Percentiles rank a stretch among this genome's conserved stretches.
Conservation (phyloP, 2,797 vertebrate species). For the Lindbergichthys nudifrons region DNA sequence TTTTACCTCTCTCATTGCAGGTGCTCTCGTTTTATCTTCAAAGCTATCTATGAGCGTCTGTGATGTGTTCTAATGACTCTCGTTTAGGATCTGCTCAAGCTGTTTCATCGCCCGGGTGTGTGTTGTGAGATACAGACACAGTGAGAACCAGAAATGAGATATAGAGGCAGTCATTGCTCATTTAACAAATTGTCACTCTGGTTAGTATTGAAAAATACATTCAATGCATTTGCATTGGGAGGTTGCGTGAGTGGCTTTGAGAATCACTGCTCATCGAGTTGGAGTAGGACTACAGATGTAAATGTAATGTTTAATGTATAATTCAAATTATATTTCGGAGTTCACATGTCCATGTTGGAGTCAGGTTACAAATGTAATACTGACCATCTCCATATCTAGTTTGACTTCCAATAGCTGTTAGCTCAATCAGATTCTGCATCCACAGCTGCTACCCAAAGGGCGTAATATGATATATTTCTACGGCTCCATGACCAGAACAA, state of each 20-base stretch:
- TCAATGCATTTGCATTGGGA: slow-evolving; percentile 20
- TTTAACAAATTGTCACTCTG: slow-evolving; percentile 37
- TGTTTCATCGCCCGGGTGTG: slow-evolving; percentile 41
- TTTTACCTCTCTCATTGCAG: slow-evolving; percentile 38
- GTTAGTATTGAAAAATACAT: slow-evolving; percentile 34
- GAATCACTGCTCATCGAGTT: background rate
- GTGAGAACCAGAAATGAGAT: slow-evolving; percentile 28
- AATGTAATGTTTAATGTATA: background rate
- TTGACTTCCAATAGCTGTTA: background rate
- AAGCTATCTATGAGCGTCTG: slow-evolving; percentile 45
- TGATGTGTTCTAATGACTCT: slow-evolving; percentile 55
- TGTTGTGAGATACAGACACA: slow-evolving; percentile 31
- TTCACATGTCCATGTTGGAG: background rate
- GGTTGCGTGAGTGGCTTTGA: slow-evolving; percentile 9
- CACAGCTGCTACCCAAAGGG: slow-evolving; percentile 5
- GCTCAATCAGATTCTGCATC: slow-evolving; percentile 3
- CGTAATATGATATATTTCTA: background rate
- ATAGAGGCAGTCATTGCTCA: slow-evolving; percentile 27
- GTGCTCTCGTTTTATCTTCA: slow-evolving; percentile 58
- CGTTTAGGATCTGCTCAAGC: slow-evolving; percentile 38
- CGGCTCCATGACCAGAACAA: background rate
- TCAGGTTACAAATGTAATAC: background rate
- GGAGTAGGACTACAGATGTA: background rate
- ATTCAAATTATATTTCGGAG: background rate
- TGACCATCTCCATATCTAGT: slow-evolving; percentile 1